Conservation (phyloP, 1,140 invertebrate species). For the Luehdorfia chinensis region DNA sequence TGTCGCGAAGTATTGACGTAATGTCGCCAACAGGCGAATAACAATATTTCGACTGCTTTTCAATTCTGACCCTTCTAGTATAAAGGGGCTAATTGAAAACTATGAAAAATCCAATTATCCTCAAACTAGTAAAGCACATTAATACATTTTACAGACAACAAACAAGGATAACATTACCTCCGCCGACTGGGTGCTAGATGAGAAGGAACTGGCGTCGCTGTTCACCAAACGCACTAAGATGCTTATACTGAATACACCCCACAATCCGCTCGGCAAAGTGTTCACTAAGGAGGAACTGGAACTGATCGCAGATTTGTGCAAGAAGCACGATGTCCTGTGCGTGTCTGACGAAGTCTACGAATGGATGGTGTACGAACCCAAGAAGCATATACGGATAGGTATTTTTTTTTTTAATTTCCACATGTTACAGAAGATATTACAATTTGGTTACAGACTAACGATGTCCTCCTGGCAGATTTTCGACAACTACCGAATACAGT, state of each 20-base stretch:
- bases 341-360: slow-evolving; percentile 99
- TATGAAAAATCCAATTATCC: too few species aligned
- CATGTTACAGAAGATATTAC: too few species aligned
- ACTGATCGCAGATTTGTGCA: slow-evolving; percentile 91
- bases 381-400: slow-evolving; percentile 94
- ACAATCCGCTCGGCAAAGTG: slow-evolving; percentile 97
- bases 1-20: too few species aligned
- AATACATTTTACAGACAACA: slow-evolving; percentile 49
- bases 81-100: too few species aligned
- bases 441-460: too few species aligned
- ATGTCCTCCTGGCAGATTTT: too few species aligned
- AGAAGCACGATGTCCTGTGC: slow-evolving; percentile 94
- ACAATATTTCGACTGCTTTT: too few species aligned
- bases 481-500: too few species aligned
- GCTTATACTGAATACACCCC: slow-evolving; percentile 97
- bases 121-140: too few species aligned
- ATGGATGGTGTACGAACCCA: slow-evolving; percentile 94
- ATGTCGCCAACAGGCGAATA: too few species aligned
- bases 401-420: slow-evolving; percentile 29
- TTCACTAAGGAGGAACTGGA: slow-evolving; percentile 84
- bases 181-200: slow-evolving; percentile 93
- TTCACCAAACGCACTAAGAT: slow-evolving; percentile 96
- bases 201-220: slow-evolving; percentile 86
- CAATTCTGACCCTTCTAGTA: too few species aligned
- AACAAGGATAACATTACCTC: slow-evolving; percentile 77